Evolutionary conservation across 30 jellyfish, hydroid and myxozoan species (phyloP).

Genomic region (Cassiopea andromeda): DNA sequence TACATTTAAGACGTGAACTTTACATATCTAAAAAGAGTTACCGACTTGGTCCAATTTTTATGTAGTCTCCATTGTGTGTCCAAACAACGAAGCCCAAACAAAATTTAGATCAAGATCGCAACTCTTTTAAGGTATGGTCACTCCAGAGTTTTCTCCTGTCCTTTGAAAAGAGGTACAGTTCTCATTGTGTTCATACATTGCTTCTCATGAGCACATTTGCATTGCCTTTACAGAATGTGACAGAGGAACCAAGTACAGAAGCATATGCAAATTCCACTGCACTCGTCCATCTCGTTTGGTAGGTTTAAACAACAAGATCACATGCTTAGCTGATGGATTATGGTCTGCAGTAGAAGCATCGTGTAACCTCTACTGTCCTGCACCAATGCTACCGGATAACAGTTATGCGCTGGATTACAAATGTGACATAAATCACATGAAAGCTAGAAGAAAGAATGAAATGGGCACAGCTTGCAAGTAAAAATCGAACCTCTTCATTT

Average conservation of each 20-base stretch:
- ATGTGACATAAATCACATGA: slow-evolving; percentile 67
- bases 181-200: too few species aligned
- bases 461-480: slow-evolving; percentile 81
- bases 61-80: too few species aligned
- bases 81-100: too few species aligned
- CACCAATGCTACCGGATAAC: slow-evolving; percentile 59
- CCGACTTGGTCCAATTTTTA: too few species aligned
- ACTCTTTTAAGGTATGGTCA: too few species aligned
- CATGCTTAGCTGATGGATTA: slow-evolving; percentile 84
- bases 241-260: slow-evolving; percentile 63
- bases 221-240: slow-evolving; percentile 71
- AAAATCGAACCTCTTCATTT: neutral
- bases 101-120: too few species aligned
- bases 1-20: too few species aligned
- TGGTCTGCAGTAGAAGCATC: slow-evolving; percentile 79
- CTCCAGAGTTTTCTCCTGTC: too few species aligned
- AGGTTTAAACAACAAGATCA: slow-evolving; percentile 70
- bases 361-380: slow-evolving; percentile 71
- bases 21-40: too few species aligned
- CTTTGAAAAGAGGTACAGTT: too few species aligned
- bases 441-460: slow-evolving; percentile 38
- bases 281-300: slow-evolving; percentile 42
- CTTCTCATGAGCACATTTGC: too few species aligned
- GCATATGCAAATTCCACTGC: slow-evolving; percentile 67
- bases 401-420: slow-evolving; percentile 40